Percentiles rank a stretch among this genome's conserved stretches.
Evolutionary conservation across 23 tunicate species (phyloP).

Genomic region (Corella eumyota): DNA sequence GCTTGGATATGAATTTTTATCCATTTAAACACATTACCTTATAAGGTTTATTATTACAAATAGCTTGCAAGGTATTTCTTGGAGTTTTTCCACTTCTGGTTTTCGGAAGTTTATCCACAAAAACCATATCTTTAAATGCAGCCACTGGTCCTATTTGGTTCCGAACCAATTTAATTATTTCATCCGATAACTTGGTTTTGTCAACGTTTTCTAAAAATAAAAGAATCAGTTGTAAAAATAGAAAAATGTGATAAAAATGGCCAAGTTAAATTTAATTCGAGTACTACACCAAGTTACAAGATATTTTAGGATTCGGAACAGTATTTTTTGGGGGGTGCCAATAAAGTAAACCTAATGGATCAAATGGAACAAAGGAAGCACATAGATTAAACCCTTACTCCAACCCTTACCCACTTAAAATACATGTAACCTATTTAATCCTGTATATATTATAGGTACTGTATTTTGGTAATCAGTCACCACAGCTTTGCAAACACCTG

Average conservation of each 20-base stretch:
- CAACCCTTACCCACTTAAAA: too few relatives aligned
- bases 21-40: constrained; percentile 24
- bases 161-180: constrained; percentile 43
- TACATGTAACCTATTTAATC: too few relatives aligned
- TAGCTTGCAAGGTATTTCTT: constrained; percentile 59
- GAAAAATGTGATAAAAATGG: background rate
- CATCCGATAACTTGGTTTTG: background rate
- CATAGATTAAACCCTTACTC: too few relatives aligned
- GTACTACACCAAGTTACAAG: too few relatives aligned
- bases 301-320: too few relatives aligned
- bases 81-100: constrained; percentile 92
- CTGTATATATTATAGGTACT: too few relatives aligned
- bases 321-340: too few relatives aligned
- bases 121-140: constrained; percentile 67
- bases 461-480: too few relatives aligned
- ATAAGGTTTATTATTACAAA: constrained; percentile 38
- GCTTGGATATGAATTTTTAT: too few relatives aligned
- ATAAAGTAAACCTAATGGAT: too few relatives aligned
- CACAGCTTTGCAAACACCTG: too few relatives aligned
- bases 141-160: constrained; percentile 88
- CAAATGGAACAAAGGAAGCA: too few relatives aligned
- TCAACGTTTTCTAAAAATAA: constrained; percentile 8
- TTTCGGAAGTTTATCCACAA: constrained; percentile 60
- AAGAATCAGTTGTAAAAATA: background rate
- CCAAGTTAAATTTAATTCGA: background rate